Evolutionary conservation across 2,113 vertebrate species (phyloP), one percentile per base, ranked within the genome.

Genomic region (Eolophus roseicapilla): DNA sequence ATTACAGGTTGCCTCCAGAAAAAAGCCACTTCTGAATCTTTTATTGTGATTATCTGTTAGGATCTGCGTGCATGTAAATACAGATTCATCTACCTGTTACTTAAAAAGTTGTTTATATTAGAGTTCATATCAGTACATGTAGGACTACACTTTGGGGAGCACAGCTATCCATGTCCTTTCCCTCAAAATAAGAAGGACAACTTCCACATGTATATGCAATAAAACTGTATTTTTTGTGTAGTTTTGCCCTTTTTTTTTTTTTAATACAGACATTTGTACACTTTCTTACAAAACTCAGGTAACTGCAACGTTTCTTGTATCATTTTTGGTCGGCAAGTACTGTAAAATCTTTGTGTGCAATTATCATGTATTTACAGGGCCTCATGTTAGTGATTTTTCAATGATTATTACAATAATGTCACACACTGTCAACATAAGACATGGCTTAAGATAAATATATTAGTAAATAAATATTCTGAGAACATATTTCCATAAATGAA

Each of bases 391-490:
- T 99, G 98, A 99, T 99, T 99, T 99, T 97, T 98, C 98, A 98
- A 98, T 98, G 98, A 98, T 98, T 99, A 98, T 98, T 98, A 98
- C 98, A 97, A 98, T 98, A 98, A 98, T 95, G 97, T 98, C 98
- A 99, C 98, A 98, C 98, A 98, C 98, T 99, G 98, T 99, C 98
- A 98, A 99, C 98, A 98, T 99, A 99, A 99, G 99, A 99, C 99
- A 99, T 99, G 99, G 99, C 99, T 99, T 99, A 99, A 99, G 99
- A 99, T 99, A 99, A 99, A 99, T 99, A 99, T 99, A 99, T 99
- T 99, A 99, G 99, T 99, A 99, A 99, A 99, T 99, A 99, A 99
- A 99, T 99, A 99, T 99, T 99, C 99, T 98, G 99, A 99, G 99
- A 99, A 99, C 99, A 99, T 99, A 99, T 98, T 99, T 99, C 99